Evolutionary conservation across 2,888 invertebrate species (phyloP).

Genomic region (Athripsodes cinereus): DNA sequence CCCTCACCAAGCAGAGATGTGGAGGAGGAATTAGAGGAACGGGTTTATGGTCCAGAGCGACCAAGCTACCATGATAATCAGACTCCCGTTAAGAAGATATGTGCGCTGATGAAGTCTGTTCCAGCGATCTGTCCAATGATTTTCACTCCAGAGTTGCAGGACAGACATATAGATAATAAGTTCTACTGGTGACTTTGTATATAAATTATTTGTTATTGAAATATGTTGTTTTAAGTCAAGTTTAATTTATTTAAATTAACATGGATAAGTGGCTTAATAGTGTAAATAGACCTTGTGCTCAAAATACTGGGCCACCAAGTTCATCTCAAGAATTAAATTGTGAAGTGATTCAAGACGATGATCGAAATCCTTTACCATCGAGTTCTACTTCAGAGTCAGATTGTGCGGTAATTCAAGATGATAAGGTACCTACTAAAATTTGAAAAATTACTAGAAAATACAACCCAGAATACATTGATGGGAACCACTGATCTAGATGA

Average conservation of each 20-base stretch:
- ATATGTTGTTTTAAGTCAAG: not conserved
- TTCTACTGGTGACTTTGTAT: too few relatives aligned
- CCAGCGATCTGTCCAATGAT: too few relatives aligned
- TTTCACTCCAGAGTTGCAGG: too few relatives aligned
- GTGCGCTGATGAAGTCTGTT: too few relatives aligned
- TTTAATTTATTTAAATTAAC: not conserved
- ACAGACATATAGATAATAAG: too few relatives aligned
- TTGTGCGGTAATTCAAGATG: not conserved
- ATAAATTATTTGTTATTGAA: too few relatives aligned
- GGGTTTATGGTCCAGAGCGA: too few relatives aligned
- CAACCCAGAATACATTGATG: not conserved
- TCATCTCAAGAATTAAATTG: not conserved
- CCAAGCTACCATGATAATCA: too few relatives aligned
- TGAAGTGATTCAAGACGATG: not conserved
- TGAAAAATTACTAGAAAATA: not conserved
- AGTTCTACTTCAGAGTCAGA: not conserved
- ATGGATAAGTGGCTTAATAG: not conserved
- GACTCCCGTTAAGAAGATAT: too few relatives aligned
- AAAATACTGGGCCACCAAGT: not conserved
- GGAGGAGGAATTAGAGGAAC: too few relatives aligned
- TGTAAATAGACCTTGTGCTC: not conserved
- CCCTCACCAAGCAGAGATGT: too few relatives aligned
- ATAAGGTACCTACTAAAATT: not conserved
- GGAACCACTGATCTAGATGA: too few relatives aligned
- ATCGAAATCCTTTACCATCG: not conserved